phyloP scores from a whole-genome alignment of 2,797 vertebrate genomes.

The Taeniopygia guttata region DNA sequence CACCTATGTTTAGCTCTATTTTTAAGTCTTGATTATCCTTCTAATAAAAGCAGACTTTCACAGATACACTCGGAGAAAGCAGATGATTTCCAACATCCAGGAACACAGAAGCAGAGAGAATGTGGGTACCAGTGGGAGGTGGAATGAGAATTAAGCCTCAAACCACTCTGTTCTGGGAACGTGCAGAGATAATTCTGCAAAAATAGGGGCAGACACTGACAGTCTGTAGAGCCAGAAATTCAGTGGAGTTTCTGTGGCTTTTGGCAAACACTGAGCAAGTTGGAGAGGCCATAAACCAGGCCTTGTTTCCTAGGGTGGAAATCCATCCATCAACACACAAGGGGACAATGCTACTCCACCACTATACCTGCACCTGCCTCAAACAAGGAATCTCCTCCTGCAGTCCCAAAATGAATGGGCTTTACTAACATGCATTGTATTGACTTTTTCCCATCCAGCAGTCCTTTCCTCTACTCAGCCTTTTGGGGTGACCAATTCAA shows the following conservation, averaged over 20 bases:
- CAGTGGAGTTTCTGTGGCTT: neutral
- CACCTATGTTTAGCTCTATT: neutral
- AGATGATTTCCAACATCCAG: neutral
- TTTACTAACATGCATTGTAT: neutral
- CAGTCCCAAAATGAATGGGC: neutral
- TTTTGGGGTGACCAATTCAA: neutral
- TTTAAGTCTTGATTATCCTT: constrained; percentile 23
- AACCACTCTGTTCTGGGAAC: neutral
- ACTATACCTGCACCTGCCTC: neutral
- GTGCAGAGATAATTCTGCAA: neutral
- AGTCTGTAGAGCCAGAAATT: neutral
- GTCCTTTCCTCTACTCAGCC: neutral
- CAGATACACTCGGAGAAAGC: neutral
- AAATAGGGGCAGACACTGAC: neutral
- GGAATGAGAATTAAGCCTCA: neutral
- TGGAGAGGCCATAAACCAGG: neutral
- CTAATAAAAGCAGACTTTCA: neutral
- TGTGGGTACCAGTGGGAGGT: neutral
- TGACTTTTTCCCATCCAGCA: neutral
- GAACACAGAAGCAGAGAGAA: neutral
- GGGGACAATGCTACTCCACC: neutral
- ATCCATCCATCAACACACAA: neutral
- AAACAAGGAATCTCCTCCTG: neutral
- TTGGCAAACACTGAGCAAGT: neutral
- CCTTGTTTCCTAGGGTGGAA: neutral